Evolutionary conservation across 2,888 invertebrate genomes (phyloP).

Genomic region (Dicyrtoma fusca): DNA sequence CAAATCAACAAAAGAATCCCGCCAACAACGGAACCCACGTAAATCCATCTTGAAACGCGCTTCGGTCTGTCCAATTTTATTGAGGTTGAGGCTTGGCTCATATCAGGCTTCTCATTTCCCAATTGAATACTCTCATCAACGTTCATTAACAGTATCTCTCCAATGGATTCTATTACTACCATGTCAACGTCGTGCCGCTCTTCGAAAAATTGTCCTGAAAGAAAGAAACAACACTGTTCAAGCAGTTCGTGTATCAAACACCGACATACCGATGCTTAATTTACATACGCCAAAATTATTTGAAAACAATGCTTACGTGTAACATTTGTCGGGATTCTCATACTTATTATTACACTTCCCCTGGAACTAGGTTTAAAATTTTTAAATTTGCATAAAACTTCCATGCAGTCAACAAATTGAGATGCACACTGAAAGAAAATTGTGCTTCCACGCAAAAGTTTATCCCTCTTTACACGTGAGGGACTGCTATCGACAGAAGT

Average conservation of each 20-base stretch:
- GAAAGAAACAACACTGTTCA: background rate
- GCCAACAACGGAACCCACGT: slow-evolving; percentile 15
- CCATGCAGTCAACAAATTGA: slow-evolving; percentile 23
- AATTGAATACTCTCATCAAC: slow-evolving; percentile 4
- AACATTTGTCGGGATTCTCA: slow-evolving; percentile 19
- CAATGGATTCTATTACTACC: slow-evolving; percentile 6
- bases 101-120: slow-evolving; percentile 1
- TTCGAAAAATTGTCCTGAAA: slow-evolving; percentile 23
- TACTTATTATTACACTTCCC: slow-evolving; percentile 20
- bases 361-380: slow-evolving; percentile 23
- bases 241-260: no score
- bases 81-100: slow-evolving; percentile 10
- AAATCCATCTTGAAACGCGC: slow-evolving; percentile 20
- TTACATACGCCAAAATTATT: no score
- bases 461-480: background rate
- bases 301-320: slow-evolving; percentile 12
- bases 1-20: slow-evolving; percentile 14
- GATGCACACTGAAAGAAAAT: slow-evolving; percentile 19
- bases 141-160: slow-evolving; percentile 12
- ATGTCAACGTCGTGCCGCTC: background rate
- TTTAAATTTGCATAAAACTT: slow-evolving; percentile 20
- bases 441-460: background rate
- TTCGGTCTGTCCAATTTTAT: slow-evolving; percentile 10
- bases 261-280: no score
- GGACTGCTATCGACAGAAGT: no score